These are phyloP conservation scores for Brachyalestes nurse DNA, from an alignment of 2,797 vertebrate genomes.

Conservation along the genomic window DNA sequence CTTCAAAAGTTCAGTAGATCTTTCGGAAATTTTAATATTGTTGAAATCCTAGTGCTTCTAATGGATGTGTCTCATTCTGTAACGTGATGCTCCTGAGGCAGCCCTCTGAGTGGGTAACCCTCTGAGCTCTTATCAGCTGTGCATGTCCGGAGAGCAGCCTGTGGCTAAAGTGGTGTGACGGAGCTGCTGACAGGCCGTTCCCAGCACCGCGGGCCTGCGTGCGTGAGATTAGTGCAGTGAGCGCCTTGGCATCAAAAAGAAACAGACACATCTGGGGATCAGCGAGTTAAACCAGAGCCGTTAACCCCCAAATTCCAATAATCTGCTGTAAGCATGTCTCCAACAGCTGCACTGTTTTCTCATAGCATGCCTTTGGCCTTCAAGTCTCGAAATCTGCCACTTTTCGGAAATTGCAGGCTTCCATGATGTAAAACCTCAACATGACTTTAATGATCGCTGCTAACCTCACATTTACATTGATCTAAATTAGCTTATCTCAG, in stretches of 20 bases:
- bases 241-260: conserved; percentile 43
- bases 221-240: conserved; percentile 27
- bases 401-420: neutral
- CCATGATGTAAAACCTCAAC: neutral
- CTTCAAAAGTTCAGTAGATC: neutral
- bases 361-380: conserved; percentile 32
- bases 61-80: conserved; percentile 17
- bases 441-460: neutral
- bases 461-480: neutral
- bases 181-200: conserved; percentile 43
- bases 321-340: conserved; percentile 68
- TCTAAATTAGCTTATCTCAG: neutral
- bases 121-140: conserved; percentile 38
- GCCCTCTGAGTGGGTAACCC: conserved; percentile 1
- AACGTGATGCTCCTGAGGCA: conserved; percentile 13
- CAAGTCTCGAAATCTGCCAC: neutral
- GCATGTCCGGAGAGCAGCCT: neutral
- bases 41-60: conserved; percentile 28
- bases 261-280: conserved; percentile 70
- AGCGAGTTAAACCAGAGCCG: conserved; percentile 72
- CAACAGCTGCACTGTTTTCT: conserved; percentile 65
- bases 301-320: conserved; percentile 72
- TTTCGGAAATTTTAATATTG: neutral
- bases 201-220: conserved; percentile 27
- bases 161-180: conserved; percentile 33